These are phyloP conservation scores for Nasua narica DNA, from an alignment of 2,797 vertebrate species.

Conservation along the genomic window DNA sequence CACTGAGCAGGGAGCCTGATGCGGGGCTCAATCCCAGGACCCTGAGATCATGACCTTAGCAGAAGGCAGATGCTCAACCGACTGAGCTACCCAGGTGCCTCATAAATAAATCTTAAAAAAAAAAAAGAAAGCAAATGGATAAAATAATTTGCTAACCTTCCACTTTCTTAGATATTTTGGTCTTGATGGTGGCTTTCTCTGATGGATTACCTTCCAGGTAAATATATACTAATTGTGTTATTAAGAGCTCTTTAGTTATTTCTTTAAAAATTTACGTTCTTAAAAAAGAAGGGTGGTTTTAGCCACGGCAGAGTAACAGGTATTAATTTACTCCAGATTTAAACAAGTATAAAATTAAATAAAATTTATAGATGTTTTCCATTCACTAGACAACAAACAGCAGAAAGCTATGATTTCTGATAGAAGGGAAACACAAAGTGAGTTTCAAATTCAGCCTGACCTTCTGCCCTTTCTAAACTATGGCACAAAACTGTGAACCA, in stretches of 20 bases:
- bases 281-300: neutral
- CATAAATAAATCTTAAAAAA: too few relatives aligned
- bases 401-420: neutral
- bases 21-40: too few relatives aligned
- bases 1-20: too few relatives aligned
- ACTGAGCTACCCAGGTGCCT: too few relatives aligned
- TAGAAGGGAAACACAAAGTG: neutral
- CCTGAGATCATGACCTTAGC: too few relatives aligned
- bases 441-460: neutral
- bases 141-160: neutral
- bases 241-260: neutral
- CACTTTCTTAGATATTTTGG: neutral
- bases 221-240: neutral
- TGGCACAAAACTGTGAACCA: neutral
- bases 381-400: neutral
- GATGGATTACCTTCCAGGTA: neutral
- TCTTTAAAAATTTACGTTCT: neutral
- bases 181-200: neutral
- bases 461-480: neutral
- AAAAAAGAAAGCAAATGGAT: too few relatives aligned
- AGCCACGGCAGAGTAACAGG: neutral
- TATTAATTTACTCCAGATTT: neutral
- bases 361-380: neutral
- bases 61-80: too few relatives aligned
- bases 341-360: neutral